Percentiles rank a stretch among this genome's conserved stretches.
phyloP scores from a whole-genome alignment of 23 tunicate genomes.

The Oikopleura dioica region DNA sequence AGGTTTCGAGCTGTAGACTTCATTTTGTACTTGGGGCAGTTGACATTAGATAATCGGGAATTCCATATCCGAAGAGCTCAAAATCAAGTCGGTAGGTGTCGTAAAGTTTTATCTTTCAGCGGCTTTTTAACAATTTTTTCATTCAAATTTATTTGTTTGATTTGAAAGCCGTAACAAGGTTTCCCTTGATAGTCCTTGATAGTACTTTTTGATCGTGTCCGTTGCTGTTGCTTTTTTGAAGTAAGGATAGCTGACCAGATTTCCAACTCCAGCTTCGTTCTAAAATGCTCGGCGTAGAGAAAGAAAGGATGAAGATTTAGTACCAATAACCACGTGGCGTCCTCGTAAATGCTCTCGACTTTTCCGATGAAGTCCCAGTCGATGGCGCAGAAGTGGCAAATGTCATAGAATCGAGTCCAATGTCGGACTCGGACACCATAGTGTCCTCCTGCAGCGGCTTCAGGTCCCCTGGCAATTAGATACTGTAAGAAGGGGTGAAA shows the following conservation, averaged over 20 bases:
- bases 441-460: constrained; percentile 12
- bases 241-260: background rate
- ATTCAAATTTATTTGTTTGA: too few species aligned
- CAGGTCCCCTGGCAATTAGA: constrained; percentile 6
- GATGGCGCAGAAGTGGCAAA: constrained; percentile 6
- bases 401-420: constrained; percentile 10
- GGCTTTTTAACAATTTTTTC: too few species aligned
- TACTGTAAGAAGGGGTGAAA: too few species aligned
- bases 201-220: constrained; percentile 2
- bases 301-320: too few species aligned
- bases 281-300: too few species aligned
- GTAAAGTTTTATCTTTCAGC: constrained; percentile 8
- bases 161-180: too few species aligned
- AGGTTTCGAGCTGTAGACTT: too few species aligned
- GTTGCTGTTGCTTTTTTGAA: constrained; percentile 8
- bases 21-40: too few species aligned
- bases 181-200: background rate
- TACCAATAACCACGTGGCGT: constrained; percentile 5
- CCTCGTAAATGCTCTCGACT: constrained; percentile 1
- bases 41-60: constrained; percentile 12
- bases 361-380: constrained; percentile 12
- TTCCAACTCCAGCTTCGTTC: constrained; percentile 7
- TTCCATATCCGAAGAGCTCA: constrained; percentile 8
- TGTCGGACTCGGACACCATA: constrained; percentile 8
- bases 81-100: constrained; percentile 9